Conservation (phyloP, 1,140 invertebrate genomes). For the Apis dorsata region DNA sequence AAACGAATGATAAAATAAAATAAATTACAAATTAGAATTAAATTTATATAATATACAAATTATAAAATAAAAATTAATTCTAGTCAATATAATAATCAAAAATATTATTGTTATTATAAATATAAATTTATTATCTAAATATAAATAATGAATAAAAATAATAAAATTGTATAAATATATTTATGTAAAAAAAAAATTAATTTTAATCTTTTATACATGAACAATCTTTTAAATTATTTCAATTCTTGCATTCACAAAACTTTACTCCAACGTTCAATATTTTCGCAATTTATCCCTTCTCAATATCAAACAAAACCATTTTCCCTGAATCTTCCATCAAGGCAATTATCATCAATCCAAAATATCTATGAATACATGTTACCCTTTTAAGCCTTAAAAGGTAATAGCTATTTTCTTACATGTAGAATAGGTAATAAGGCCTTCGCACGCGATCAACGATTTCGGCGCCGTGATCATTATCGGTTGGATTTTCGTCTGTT, state of each 20-base stretch:
- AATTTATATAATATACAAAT: background rate
- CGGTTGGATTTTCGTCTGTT: conserved; percentile 67
- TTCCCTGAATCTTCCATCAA: background rate
- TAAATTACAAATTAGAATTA: background rate
- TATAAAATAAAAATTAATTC: background rate
- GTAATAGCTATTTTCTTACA: conserved; percentile 45
- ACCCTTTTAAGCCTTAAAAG: background rate
- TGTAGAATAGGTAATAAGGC: conserved; percentile 64
- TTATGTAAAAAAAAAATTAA: background rate
- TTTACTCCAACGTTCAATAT: background rate
- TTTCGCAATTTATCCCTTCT: too few species aligned
- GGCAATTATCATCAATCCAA: background rate
- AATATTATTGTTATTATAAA: background rate
- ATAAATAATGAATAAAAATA: too few species aligned
- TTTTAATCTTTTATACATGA: background rate
- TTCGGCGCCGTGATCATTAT: conserved; percentile 62
- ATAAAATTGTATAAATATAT: too few species aligned
- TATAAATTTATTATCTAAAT: too few species aligned
- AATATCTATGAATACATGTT: background rate
- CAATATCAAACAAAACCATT: background rate
- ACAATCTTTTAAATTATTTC: background rate
- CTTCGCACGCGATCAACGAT: conserved; percentile 61
- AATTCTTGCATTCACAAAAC: background rate
- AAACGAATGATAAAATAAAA: background rate
- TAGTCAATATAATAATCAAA: background rate